Base-by-base conservation (phyloP, 1,140 invertebrate genomes). In the Pararge aegeria region DNA sequence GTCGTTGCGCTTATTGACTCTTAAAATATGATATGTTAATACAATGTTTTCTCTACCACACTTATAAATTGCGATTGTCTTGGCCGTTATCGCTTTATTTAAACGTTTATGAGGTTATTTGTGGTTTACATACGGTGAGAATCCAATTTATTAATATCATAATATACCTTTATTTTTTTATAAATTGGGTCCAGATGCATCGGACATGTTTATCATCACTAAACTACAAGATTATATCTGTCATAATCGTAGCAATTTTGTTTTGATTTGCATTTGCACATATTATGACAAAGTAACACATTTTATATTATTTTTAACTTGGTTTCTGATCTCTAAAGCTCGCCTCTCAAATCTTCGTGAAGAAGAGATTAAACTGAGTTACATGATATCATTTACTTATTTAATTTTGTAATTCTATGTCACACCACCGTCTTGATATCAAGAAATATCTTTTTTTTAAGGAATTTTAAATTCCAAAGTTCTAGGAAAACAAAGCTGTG, bases 1-100 rank as follows among this genome's bases (percentile, higher is more conserved):
- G 85, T 89, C 86, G 86, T 89, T 86, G 86, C 74, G 81, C 75
- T 78, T 78, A 86, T 87, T 83, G 81, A 75, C 83, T 87, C 79
- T 64, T 84, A 77, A 80, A 77, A 84, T 87, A 85, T 83, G 76
- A 81, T 70, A 67, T 68, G 64, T 73, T 75, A 68, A 79, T 64
- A 71, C 51, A 57, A 75, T 80, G 78, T 83, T 82, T 81, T 80
- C 68, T 78, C 82, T 68, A 72, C 71, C 73, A 58, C 68, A 72
- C 64, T 69, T 64, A 73, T 70, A 65, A 83, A 78, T 77, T 74
- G 61, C 51, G 29, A 48, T 44, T 83, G 76, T 80, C 78, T 19
- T 29, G 19, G n/a, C 71, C 59, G 59, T 67, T 64, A 73, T 55
- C 40, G 44, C 55, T 65, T 70, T 55, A 65, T 64, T 64, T 38